phyloP scores from a whole-genome alignment of 2,113 vertebrate genomes.

The Aptenodytes forsteri region DNA sequence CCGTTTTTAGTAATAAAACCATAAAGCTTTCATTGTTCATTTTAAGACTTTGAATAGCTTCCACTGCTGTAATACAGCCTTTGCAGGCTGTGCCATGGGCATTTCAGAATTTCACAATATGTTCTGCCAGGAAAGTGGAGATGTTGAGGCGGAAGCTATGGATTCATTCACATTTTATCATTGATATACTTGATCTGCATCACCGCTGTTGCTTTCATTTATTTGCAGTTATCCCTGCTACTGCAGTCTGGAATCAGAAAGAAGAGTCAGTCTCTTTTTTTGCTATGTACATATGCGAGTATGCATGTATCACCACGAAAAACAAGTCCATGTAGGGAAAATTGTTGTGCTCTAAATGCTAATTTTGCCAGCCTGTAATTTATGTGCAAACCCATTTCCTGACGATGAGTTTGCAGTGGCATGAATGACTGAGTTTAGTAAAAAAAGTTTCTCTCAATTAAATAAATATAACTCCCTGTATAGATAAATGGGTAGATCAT shows the following conservation, averaged over 20 bases:
- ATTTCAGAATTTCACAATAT: not conserved
- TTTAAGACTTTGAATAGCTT: not conserved
- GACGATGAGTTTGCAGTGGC: not conserved
- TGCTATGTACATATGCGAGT: not conserved
- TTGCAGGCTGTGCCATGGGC: not conserved
- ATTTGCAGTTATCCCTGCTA: not conserved
- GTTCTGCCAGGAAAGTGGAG: not conserved
- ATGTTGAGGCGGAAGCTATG: not conserved
- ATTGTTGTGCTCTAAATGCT: not conserved
- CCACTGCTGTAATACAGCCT: not conserved
- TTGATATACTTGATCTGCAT: not conserved
- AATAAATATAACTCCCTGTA: not conserved
- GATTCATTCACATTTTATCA: not conserved
- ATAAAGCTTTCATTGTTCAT: not conserved
- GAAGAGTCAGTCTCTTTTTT: not conserved
- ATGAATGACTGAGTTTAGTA: not conserved
- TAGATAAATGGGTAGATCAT: not conserved
- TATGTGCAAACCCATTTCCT: not conserved
- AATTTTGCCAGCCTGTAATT: not conserved
- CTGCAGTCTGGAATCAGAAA: not conserved
- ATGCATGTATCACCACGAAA: not conserved
- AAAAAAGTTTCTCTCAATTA: not conserved
- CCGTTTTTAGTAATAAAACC: not conserved
- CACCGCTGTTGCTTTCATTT: not conserved
- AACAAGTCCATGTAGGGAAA: not conserved